Evolutionary conservation across 2,888 invertebrate genomes (phyloP).

Genomic region (Orthosia incerta): DNA sequence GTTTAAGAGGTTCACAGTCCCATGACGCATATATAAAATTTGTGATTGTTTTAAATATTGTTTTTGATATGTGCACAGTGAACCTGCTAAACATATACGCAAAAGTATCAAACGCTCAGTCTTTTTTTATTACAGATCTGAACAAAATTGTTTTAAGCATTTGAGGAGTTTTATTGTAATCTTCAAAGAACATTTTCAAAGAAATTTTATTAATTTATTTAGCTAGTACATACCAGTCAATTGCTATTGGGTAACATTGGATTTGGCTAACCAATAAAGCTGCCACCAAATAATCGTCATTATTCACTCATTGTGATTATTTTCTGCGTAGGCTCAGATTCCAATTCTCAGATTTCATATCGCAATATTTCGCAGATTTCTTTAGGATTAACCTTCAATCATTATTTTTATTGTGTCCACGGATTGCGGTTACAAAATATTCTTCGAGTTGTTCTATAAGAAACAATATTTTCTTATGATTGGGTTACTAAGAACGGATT

Average conservation of each 20-base stretch:
- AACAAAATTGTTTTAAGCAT: conserved; percentile 9
- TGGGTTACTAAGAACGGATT: conserved; percentile 11
- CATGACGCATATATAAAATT: no score
- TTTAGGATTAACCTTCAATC: conserved; percentile 56
- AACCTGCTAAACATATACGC: not conserved
- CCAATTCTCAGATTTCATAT: conserved; percentile 37
- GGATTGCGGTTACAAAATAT: conserved; percentile 27
- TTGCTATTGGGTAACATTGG: not conserved
- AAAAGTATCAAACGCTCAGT: not conserved
- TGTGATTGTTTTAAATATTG: no score
- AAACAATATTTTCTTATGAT: not conserved
- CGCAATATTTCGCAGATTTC: conserved; percentile 51
- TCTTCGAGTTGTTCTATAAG: conserved; percentile 22
- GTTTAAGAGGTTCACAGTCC: not conserved
- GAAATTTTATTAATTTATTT: not conserved
- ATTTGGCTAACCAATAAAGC: conserved; percentile 10
- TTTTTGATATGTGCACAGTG: no score
- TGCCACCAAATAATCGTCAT: conserved; percentile 3
- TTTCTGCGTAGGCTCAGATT: conserved; percentile 39
- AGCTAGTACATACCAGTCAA: not conserved
- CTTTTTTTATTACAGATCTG: not conserved
- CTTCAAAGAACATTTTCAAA: not conserved
- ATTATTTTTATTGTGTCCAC: conserved; percentile 26
- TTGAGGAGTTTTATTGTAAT: not conserved
- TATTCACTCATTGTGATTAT: conserved; percentile 15